Evolutionary conservation across 1,140 invertebrate genomes (phyloP).

Genomic region (silkworm (Bombyx mori)): DNA sequence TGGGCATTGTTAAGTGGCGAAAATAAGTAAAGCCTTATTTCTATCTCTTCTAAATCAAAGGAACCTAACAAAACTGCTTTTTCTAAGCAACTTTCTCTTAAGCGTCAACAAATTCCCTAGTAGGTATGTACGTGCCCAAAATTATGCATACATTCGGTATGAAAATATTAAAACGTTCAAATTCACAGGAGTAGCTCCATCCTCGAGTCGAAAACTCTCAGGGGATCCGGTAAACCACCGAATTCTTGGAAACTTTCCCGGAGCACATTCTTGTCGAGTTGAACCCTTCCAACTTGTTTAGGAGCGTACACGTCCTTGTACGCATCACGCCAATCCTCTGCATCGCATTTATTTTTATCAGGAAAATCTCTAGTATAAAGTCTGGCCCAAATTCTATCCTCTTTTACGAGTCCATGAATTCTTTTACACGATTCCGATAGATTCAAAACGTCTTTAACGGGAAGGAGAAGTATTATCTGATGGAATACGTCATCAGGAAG

Average conservation of each 20-base stretch:
- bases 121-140: too few relatives aligned
- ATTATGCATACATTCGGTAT: too few relatives aligned
- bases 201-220: conserved; percentile 14
- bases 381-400: conserved; percentile 24
- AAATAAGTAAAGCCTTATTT: too few relatives aligned
- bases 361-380: conserved; percentile 29
- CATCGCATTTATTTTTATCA: conserved; percentile 12
- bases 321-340: conserved; percentile 15
- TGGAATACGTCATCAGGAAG: conserved; percentile 26
- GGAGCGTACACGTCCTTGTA: conserved; percentile 21
- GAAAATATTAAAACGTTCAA: neutral
- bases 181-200: conserved; percentile 26
- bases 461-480: conserved; percentile 23
- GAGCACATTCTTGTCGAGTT: conserved; percentile 1
- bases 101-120: too few relatives aligned
- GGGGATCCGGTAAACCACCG: conserved; percentile 10
- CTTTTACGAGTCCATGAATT: conserved; percentile 21
- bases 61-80: too few relatives aligned
- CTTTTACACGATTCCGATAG: conserved; percentile 26
- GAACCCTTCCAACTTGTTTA: conserved; percentile 9
- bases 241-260: conserved; percentile 9
- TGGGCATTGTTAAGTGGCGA: too few relatives aligned
- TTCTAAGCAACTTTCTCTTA: too few relatives aligned
- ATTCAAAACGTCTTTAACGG: conserved; percentile 25
- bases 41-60: too few relatives aligned